These are phyloP conservation scores for Drosophila bocqueti DNA, from an alignment of 1,140 invertebrate genomes.

Conservation along the genomic window DNA sequence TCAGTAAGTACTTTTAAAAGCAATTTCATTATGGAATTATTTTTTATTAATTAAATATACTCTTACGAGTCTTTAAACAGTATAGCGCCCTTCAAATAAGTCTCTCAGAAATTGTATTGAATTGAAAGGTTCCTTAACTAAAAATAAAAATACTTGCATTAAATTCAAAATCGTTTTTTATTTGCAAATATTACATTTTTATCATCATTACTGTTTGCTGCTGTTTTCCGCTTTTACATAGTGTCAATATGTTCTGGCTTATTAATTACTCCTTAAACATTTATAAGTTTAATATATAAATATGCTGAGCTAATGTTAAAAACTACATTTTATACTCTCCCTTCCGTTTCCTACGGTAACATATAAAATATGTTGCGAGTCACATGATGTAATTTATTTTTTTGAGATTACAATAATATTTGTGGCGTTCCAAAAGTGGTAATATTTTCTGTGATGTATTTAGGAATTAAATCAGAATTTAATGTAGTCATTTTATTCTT, in stretches of 20 bases:
- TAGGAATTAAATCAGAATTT: neutral
- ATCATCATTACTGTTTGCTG: constrained; percentile 10
- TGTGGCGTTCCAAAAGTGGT: neutral
- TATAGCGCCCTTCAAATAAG: too few species aligned
- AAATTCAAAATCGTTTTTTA: constrained; percentile 25
- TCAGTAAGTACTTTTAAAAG: too few species aligned
- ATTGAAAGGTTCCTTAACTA: constrained; percentile 86
- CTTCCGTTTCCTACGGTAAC: constrained; percentile 1
- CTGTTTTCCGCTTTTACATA: constrained; percentile 17
- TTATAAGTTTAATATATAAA: constrained; percentile 25
- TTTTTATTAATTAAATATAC: too few species aligned
- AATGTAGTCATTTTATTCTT: neutral
- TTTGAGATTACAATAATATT: neutral
- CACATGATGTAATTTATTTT: neutral
- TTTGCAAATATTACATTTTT: constrained; percentile 32
- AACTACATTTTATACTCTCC: constrained; percentile 25
- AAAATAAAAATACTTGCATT: constrained; percentile 1
- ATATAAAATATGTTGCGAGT: constrained; percentile 16
- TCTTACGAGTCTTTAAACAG: too few species aligned
- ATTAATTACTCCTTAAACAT: constrained; percentile 21
- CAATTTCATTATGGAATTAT: too few species aligned
- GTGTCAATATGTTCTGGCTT: constrained; percentile 13
- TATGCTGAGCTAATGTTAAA: constrained; percentile 29
- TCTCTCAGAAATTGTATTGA: too few species aligned
- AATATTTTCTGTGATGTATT: neutral